phyloP scores from a whole-genome alignment of 2,113 vertebrate species.

The Sorex fumeus region DNA sequence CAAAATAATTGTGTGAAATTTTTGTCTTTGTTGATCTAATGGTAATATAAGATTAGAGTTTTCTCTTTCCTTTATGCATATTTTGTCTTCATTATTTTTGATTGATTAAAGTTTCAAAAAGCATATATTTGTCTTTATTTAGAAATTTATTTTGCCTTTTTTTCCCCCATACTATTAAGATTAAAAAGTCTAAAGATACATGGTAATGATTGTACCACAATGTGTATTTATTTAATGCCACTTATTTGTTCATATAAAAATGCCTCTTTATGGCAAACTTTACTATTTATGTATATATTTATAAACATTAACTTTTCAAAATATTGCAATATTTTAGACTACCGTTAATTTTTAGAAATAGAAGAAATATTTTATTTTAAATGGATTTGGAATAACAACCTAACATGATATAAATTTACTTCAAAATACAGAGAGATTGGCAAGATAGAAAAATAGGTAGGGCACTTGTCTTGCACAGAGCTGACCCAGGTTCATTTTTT shows the following conservation, averaged over 20 bases:
- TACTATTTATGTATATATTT: not conserved
- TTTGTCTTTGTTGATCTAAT: constrained; percentile 44
- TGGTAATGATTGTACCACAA: constrained; percentile 2
- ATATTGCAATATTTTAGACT: not conserved
- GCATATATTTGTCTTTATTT: constrained; percentile 35
- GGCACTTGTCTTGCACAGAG: too few species aligned
- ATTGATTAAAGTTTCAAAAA: constrained; percentile 29
- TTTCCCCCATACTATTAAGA: not conserved
- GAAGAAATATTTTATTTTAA: too few species aligned
- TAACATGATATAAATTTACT: too few species aligned
- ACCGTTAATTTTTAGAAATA: too few species aligned
- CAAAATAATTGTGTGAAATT: constrained; percentile 46
- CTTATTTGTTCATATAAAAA: not conserved
- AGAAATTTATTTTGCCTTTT: not conserved
- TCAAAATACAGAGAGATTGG: too few species aligned
- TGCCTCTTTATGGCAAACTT: not conserved
- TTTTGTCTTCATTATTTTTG: constrained; percentile 11
- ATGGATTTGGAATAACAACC: too few species aligned
- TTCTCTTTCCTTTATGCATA: constrained; percentile 41
- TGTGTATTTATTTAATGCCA: not conserved
- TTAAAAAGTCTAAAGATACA: not conserved
- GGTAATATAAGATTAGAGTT: not conserved
- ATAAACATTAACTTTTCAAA: not conserved
- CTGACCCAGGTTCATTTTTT: not conserved
- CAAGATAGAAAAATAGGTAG: too few species aligned